These are phyloP conservation scores for Pollenia labialis DNA, from an alignment of 2,888 invertebrate species.

Conservation along the genomic window DNA sequence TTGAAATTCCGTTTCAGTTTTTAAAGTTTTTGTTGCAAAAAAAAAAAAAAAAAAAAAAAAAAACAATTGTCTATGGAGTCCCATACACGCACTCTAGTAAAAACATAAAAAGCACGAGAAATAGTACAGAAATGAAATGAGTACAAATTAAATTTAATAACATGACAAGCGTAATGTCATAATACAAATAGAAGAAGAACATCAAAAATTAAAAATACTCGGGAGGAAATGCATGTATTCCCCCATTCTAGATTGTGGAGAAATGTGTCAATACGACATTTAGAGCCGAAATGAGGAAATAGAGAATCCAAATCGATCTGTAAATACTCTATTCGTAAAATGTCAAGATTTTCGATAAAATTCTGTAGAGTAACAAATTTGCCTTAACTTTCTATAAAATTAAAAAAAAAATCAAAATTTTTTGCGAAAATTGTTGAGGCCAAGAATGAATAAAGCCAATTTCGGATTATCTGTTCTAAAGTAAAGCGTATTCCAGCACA, in stretches of 20 bases:
- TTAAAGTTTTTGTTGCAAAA: slow-evolving; percentile 22
- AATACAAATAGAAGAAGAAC: slow-evolving; percentile 19
- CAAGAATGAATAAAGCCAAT: too few relatives aligned
- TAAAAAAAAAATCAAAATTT: too few relatives aligned
- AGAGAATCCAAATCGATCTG: background rate
- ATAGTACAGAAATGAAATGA: slow-evolving; percentile 22
- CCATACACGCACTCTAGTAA: background rate
- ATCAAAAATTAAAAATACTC: slow-evolving; percentile 10
- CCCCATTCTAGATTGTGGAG: background rate
- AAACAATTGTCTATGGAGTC: background rate
- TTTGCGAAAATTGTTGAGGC: too few relatives aligned
- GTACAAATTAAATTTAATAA: slow-evolving; percentile 52
- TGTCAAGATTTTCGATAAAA: too few relatives aligned
- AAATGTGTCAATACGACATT: background rate
- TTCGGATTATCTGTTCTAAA: too few relatives aligned
- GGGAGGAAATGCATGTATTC: slow-evolving; percentile 27
- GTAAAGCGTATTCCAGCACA: too few relatives aligned
- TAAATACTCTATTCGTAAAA: background rate
- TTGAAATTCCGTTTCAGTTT: slow-evolving; percentile 39
- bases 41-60: slow-evolving; percentile 18
- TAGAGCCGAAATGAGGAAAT: background rate
- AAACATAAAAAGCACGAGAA: slow-evolving; percentile 7
- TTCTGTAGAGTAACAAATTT: too few relatives aligned
- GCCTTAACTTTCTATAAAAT: too few relatives aligned
- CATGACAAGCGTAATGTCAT: slow-evolving; percentile 61